Percentiles rank a stretch among this genome's conserved stretches.
These are phyloP conservation scores for Blastobasis lacticolella DNA, from an alignment of 2,888 invertebrate species.

Conservation along the genomic window DNA sequence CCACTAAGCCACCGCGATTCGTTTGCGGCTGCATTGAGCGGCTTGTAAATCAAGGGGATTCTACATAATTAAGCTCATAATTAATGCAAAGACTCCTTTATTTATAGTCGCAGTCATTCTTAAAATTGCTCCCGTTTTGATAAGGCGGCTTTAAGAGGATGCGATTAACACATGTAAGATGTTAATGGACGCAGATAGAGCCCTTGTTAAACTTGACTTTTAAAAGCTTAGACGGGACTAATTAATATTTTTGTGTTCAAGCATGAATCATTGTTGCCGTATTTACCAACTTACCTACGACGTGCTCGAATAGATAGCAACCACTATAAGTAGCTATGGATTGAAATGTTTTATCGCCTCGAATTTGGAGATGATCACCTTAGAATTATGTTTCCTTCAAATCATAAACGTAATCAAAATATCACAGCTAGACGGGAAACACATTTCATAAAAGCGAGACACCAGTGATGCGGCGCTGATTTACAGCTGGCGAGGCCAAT, in stretches of 20 bases:
- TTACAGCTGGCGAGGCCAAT: conserved; percentile 44
- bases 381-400: conserved; percentile 55
- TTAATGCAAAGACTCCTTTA: conserved; percentile 70
- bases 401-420: conserved; percentile 44
- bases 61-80: conserved; percentile 72
- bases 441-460: conserved; percentile 44
- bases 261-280: conserved; percentile 14
- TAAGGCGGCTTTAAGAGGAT: conserved; percentile 49
- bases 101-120: conserved; percentile 69
- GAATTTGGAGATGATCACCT: conserved; percentile 35
- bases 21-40: conserved; percentile 68
- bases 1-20: conserved; percentile 70
- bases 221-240: conserved; percentile 14
- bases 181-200: conserved; percentile 55
- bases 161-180: conserved; percentile 62
- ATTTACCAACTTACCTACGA: conserved; percentile 21
- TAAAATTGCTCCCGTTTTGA: conserved; percentile 67
- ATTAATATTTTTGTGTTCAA: conserved; percentile 9
- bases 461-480: conserved; percentile 36
- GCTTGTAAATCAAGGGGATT: conserved; percentile 74
- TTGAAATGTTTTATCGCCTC: conserved; percentile 15
- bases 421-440: conserved; percentile 49
- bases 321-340: neutral
- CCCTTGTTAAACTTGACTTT: conserved; percentile 27
- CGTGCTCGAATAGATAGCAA: too few species aligned